Evolutionary conservation across 1,140 invertebrate genomes (phyloP).

Genomic region (Colletes gigas): DNA sequence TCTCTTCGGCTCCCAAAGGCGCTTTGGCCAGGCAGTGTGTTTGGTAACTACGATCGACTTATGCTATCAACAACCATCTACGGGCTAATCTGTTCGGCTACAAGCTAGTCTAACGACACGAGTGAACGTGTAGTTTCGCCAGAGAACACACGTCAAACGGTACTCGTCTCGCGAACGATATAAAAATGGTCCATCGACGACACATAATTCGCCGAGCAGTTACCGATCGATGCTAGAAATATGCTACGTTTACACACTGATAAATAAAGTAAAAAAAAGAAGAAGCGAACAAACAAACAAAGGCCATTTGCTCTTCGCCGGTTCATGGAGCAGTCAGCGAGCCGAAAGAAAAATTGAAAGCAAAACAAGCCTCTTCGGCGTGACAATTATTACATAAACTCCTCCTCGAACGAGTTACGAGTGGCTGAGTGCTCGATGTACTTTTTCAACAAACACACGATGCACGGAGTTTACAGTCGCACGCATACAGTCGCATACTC

Average conservation of each 20-base stretch:
- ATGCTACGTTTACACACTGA: slow-evolving; percentile 19
- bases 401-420: background rate
- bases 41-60: slow-evolving; percentile 53
- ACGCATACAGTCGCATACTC: slow-evolving; percentile 42
- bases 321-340: background rate
- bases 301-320: background rate
- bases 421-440: background rate
- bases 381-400: slow-evolving; percentile 17
- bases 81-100: slow-evolving; percentile 38
- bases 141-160: background rate
- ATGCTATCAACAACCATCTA: slow-evolving; percentile 50
- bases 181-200: background rate
- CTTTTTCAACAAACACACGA: slow-evolving; percentile 16
- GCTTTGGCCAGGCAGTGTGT: slow-evolving; percentile 63
- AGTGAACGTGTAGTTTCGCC: background rate
- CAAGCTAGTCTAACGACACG: slow-evolving; percentile 11
- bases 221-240: slow-evolving; percentile 47
- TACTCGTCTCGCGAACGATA: background rate
- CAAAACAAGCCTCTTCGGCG: too few species aligned
- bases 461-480: background rate
- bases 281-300: too few species aligned
- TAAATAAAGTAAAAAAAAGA: background rate
- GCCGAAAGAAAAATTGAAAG: background rate
- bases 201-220: background rate
- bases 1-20: slow-evolving; percentile 48